Conservation (phyloP, 2,888 invertebrate species). For the Drosophila multiciliata region DNA sequence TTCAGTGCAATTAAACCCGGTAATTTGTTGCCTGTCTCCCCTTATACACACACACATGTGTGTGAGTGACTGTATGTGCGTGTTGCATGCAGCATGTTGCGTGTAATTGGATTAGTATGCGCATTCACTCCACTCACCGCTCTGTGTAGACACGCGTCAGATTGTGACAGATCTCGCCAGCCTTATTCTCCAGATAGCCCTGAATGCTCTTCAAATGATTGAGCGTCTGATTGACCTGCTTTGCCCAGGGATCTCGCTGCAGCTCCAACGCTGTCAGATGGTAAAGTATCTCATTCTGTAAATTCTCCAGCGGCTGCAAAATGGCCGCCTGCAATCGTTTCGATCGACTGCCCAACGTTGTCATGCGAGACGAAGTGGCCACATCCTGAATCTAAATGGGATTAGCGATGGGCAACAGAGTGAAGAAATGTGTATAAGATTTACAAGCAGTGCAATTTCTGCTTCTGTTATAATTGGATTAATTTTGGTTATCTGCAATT, state of each 20-base stretch:
- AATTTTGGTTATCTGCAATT: neutral
- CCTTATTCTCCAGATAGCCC: slow-evolving; percentile 90
- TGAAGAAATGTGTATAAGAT: neutral
- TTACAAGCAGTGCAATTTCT: neutral
- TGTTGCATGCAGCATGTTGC: slow-evolving; percentile 16
- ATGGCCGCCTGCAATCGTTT: slow-evolving; percentile 88
- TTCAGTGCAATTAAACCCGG: slow-evolving; percentile 46
- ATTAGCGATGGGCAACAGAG: neutral
- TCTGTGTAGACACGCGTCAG: slow-evolving; percentile 85
- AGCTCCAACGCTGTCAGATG: slow-evolving; percentile 91
- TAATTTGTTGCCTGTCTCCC: slow-evolving; percentile 11
- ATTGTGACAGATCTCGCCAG: slow-evolving; percentile 89
- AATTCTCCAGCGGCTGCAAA: slow-evolving; percentile 89
- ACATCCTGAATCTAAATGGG: slow-evolving; percentile 87
- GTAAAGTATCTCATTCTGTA: slow-evolving; percentile 90
- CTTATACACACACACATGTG: neutral
- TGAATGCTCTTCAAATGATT: slow-evolving; percentile 91
- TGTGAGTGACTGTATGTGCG: neutral
- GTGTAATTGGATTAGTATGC: neutral
- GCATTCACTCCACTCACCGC: slow-evolving; percentile 65
- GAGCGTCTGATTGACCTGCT: slow-evolving; percentile 89
- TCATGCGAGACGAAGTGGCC: slow-evolving; percentile 89
- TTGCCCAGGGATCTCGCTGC: slow-evolving; percentile 89
- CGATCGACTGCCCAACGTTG: slow-evolving; percentile 88
- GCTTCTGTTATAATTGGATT: neutral